Evolutionary conservation across 2,797 vertebrate species (phyloP), one percentile per base, ranked within the genome.

Genomic region (Potorous gilbertii): DNA sequence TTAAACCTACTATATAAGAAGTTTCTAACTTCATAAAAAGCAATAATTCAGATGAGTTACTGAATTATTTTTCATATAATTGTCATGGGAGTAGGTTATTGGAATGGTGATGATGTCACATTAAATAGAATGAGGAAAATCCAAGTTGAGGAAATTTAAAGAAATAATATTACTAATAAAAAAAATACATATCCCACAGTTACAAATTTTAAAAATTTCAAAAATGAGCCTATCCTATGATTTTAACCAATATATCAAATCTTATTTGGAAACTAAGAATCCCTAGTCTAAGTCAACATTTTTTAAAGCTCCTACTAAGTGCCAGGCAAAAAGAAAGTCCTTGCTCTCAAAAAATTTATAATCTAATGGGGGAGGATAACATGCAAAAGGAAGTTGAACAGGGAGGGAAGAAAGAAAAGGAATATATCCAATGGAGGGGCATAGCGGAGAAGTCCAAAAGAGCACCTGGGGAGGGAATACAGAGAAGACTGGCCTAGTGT

Each of bases 1-100:
- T 21, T 46, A 94, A 94, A 91, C 90, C 92, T 50, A 59, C 5
- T 31, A 3, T 87, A 91, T 55, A 92, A 91, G 54, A 94, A n/a
- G 92, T 57, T 24, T 90, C 14, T 91, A 92, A 52, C 2, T 91
- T 34, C 28, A 89, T 81, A 46, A 1, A 81, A 46, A 81, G 74
- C 46, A 81, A 46, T 81, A 81, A 74, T 81, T 40, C 34, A 74
- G 14, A 40, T 40, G 0, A 74, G 18, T 18, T 81, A 46, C 21
- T 87, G 18, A 87, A 50, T 87, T 50, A 11, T 87, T 87, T 87
- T 46, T 50, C 6, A 10, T 46, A 24, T 87, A 46, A 87, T 46
- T 87, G 18, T 46, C 40, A 40, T 24, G 21, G 10, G 40, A 6
- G 1, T 27, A 87, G 21, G 18, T 10, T 21, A 0, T 27, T 87